phyloP scores from a whole-genome alignment of 2,888 invertebrate species.

The Phania funesta region DNA sequence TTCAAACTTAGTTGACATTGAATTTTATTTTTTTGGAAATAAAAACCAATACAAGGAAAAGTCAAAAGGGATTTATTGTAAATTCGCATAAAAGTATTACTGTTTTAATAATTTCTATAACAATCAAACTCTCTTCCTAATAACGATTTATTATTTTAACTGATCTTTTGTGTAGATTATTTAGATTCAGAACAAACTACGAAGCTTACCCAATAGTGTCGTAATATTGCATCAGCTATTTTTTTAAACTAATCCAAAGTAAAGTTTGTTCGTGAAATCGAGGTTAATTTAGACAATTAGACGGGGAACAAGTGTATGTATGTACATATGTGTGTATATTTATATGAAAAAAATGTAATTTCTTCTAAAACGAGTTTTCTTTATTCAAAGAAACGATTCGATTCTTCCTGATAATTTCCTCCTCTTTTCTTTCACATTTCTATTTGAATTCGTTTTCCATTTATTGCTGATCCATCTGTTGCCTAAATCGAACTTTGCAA shows the following conservation, averaged over 20 bases:
- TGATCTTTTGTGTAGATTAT: conserved; percentile 42
- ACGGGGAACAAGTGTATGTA: too few species aligned
- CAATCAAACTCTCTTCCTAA: background rate
- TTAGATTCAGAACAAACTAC: conserved; percentile 43
- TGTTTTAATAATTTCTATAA: background rate
- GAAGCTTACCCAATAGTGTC: conserved; percentile 62
- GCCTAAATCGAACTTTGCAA: conserved; percentile 25
- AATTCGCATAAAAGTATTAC: background rate
- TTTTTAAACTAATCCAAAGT: conserved; percentile 56
- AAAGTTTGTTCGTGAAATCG: conserved; percentile 47
- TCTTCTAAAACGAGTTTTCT: too few species aligned
- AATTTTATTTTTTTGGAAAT: too few species aligned
- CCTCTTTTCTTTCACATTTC: background rate
- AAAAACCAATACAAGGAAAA: conserved; percentile 2
- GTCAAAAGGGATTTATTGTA: background rate
- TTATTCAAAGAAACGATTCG: too few species aligned
- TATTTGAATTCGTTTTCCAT: conserved; percentile 4
- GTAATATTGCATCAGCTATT: conserved; percentile 66
- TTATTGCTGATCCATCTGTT: conserved; percentile 46
- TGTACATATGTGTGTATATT: too few species aligned
- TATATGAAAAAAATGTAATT: too few species aligned
- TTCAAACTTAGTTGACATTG: conserved; percentile 57
- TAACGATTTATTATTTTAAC: conserved; percentile 24
- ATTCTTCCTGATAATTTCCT: conserved; percentile 3
- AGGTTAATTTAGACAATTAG: conserved; percentile 61